Base-by-base conservation (phyloP, 2,888 invertebrate species). In the Rhingia campestris region DNA sequence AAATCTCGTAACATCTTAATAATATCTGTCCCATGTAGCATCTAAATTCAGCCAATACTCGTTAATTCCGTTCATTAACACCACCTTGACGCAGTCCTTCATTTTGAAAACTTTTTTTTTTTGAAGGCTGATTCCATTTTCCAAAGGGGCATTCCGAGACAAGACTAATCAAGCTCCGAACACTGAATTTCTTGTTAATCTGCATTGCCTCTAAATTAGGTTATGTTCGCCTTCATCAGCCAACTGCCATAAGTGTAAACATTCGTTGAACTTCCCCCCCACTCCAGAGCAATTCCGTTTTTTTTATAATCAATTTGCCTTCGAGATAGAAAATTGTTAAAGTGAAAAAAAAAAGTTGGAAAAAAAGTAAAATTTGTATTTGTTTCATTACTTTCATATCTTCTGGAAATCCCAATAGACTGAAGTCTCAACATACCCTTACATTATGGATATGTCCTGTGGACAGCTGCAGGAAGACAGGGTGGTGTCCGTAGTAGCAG, bases 261-360 rank as follows among this genome's bases (percentile, higher is more conserved):
- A 61, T 61, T 43, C 45, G n/a, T n/a, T 64, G 30, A 54, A 47
- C 54, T 61, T 72, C 51, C 51, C 43, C 43, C 49, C 5, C 37
- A 32, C 14, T 56, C 14, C 35, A 49, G 43, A 1, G 30, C 9
- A 39, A 45, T 33, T 53, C 32, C 30, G n/a, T 45, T 45, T 56
- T 56, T 74, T 66, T 67, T 66, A 69, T 67, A 61, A 69, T 69
- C 76, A 76, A 61, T 76, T 76, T 69, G 59, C 53, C 61, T 76
- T 69, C 54, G 45, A 59, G 58, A 56, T 30, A 58, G 35, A 43
- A 56, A 67, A 41, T 41, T 74, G 56, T 49, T 56, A 43, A 59
- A 67, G 30, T 35, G 35, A n/a, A 33, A 66, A 43, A 43, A 43
- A 35, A 45, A 74, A 63, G 9, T 30, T 32, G 22, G 32, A 49